Evolutionary conservation across 92 coral and sea anemone species (phyloP).

Genomic region (Epizoanthus rinbou): DNA sequence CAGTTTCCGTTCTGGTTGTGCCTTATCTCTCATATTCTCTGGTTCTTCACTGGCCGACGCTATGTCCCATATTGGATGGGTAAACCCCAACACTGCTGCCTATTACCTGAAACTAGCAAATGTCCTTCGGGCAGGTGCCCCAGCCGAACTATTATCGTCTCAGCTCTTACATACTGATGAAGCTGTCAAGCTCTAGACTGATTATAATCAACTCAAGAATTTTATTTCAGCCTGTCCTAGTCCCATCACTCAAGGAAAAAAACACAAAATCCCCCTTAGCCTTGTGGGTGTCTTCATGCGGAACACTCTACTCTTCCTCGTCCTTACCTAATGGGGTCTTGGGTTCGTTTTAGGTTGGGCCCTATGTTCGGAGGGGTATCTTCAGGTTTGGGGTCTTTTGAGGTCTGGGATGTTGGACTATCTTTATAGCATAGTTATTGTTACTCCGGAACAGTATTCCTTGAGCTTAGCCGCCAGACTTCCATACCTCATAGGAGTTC

Average conservation of each 20-base stretch:
- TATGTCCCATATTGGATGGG: conserved; percentile 59
- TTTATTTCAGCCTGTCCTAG: conserved; percentile 10
- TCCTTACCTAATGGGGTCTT: no score
- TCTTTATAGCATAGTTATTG: no score
- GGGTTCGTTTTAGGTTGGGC: no score
- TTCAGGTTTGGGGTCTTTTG: no score
- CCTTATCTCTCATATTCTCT: conserved; percentile 46
- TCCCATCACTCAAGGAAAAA: not conserved
- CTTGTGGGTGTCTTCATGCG: no score
- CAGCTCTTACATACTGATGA: not conserved
- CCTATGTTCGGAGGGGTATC: no score
- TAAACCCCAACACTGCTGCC: conserved; percentile 20
- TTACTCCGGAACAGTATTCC: no score
- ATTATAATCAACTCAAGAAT: not conserved
- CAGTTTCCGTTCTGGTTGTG: conserved; percentile 54
- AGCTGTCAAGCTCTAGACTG: not conserved
- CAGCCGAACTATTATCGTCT: conserved; percentile 56
- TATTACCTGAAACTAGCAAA: conserved; percentile 49
- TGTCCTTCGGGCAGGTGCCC: conserved; percentile 43
- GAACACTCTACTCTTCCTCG: no score
- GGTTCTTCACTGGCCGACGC: conserved; percentile 53
- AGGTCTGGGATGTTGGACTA: no score
- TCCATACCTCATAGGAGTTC: no score
- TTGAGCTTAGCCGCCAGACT: no score
- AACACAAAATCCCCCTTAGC: not conserved